Base-by-base conservation (phyloP, 1,140 invertebrate genomes). In the Acromyrmex echinatior region DNA sequence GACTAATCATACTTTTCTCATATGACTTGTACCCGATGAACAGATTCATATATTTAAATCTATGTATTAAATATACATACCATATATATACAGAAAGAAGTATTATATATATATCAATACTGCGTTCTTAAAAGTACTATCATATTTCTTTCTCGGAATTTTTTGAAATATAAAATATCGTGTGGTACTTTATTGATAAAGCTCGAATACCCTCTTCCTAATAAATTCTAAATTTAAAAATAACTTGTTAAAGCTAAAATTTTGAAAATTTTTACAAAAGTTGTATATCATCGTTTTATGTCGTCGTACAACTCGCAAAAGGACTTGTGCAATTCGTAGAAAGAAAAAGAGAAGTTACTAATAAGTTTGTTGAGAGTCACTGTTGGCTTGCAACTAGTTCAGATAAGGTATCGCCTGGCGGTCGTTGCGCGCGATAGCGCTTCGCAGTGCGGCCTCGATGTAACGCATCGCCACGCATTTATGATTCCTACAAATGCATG, bases 361-460 rank as follows among this genome's bases (percentile, higher is more conserved):
- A 79, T 73, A 9, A 28, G 9, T 12, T 18, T 56, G 87, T 92
- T 95, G 94, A 93, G 93, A 94, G 87, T 90, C 94, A 88, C 93
- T 94, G 93, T 80, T 80, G 51, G 65, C 86, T 85, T 92, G 92
- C 92, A 95, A 94, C 93, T 95, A 94, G 93, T 95, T 88, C 92
- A 95, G 94, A 95, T 95, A 95, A 95, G 93, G 89, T 95, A 95
- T 95, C 94, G 93, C 92, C 86, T 79, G 87, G 86, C 73, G 86
- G 90, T 87, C 89, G 86, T 35, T 49, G 77, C 78, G 70, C 28
- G 91, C 93, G 93, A 94, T 95, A 95, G 92, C 92, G 91, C 89
- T 92, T 93, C 89, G 90, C 89, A 93, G 92, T 91, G 91, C 88
- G 92, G 88, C 91, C 70, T 90, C 77, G 92, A 92, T 90, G 84